Evolutionary conservation across 1,140 invertebrate species (phyloP).

Genomic region (Heliconius hermathena): DNA sequence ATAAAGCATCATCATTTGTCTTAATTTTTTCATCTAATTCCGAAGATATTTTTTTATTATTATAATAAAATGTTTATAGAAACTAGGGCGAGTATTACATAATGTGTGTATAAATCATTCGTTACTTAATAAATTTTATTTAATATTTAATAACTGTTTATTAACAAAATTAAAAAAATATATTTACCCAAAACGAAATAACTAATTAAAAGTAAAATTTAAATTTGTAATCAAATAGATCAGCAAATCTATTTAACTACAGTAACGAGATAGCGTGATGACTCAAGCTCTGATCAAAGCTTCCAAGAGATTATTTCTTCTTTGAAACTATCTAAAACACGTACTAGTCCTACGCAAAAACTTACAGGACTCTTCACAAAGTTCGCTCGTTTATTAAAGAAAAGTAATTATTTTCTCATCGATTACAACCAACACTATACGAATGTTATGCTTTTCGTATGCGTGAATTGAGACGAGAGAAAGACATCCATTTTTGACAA

Average conservation of each 20-base stretch:
- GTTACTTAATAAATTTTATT: not conserved
- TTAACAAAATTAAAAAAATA: not conserved
- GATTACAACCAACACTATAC: not conserved
- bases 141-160: not conserved
- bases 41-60: no score
- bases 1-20: not conserved
- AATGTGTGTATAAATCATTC: not conserved
- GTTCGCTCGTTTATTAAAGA: constrained; percentile 4
- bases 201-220: not conserved
- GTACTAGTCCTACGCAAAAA: not conserved
- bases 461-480: not conserved
- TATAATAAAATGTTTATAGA: no score
- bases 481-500: not conserved
- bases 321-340: not conserved
- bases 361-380: not conserved
- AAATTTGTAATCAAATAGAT: not conserved
- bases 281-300: constrained; percentile 22
- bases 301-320: constrained; percentile 14
- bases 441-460: not conserved
- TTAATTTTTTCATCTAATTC: no score
- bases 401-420: constrained; percentile 2
- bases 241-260: constrained; percentile 15
- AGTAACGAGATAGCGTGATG: constrained; percentile 16
- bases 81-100: no score
- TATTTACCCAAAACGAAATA: not conserved